A percentile compares a stretch with the other conserved stretches of the same genome.
Evolutionary conservation across 2,113 vertebrate species (phyloP).

Genomic region (Lethenteron reissneri): DNA sequence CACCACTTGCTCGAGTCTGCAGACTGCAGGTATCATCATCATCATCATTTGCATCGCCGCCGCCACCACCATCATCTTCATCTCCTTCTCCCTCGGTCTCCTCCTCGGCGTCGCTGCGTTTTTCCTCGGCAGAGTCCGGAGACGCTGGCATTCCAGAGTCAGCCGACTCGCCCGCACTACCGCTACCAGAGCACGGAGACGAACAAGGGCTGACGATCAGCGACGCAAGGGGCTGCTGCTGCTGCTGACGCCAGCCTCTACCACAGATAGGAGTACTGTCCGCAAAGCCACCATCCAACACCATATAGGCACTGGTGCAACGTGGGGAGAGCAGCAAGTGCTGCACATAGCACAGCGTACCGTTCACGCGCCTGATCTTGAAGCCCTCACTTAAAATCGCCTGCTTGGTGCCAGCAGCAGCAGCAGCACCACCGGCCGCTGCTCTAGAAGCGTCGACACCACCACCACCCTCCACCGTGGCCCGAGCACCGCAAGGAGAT

Average conservation of each 20-base stretch:
- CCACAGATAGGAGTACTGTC: neutral
- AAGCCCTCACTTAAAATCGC: slow-evolving; percentile 90
- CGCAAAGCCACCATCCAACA: slow-evolving; percentile 5
- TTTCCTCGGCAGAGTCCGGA: slow-evolving; percentile 64
- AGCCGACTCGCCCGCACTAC: slow-evolving; percentile 21
- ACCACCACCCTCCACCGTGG: slow-evolving; percentile 12
- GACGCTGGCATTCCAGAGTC: slow-evolving; percentile 84
- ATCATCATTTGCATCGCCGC: too few species aligned
- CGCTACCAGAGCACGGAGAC: too few species aligned
- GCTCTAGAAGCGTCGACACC: slow-evolving; percentile 21
- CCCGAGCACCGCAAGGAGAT: too few species aligned
- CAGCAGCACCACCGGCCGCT: slow-evolving; percentile 47
- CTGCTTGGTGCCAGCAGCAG: slow-evolving; percentile 29
- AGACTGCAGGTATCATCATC: too few species aligned
- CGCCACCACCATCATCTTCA: slow-evolving; percentile 16
- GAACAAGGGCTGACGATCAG: too few species aligned
- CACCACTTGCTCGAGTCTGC: too few species aligned
- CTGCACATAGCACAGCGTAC: slow-evolving; percentile 97
- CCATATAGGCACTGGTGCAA: slow-evolving; percentile 13
- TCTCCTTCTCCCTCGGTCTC: slow-evolving; percentile 44
- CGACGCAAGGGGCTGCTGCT: slow-evolving; percentile 1
- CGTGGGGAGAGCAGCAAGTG: slow-evolving; percentile 25
- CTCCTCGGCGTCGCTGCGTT: slow-evolving; percentile 68
- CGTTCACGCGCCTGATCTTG: slow-evolving; percentile 82
- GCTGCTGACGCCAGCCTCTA: slow-evolving; percentile 13